Conservation (phyloP, 2,888 invertebrate genomes). For the Archips crataeganus region DNA sequence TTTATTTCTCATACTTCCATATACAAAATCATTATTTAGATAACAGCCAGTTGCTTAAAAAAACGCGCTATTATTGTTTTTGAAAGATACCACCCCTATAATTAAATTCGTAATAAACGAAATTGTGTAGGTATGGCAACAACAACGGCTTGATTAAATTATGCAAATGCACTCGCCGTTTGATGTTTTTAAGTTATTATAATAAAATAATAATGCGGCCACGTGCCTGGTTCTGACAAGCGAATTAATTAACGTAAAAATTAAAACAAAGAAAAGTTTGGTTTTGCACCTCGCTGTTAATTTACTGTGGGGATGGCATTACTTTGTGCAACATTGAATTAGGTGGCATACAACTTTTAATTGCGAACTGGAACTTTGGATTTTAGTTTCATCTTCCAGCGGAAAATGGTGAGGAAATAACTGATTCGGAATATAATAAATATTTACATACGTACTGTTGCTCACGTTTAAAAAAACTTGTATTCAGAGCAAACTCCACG, state of each 20-base stretch:
- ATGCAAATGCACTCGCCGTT: constrained; percentile 54
- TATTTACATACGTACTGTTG: too few species aligned
- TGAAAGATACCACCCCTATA: background rate
- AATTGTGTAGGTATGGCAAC: constrained; percentile 25
- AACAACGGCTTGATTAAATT: constrained; percentile 55
- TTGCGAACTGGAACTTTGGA: background rate
- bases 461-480: too few species aligned
- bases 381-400: background rate
- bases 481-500: too few species aligned
- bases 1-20: too few species aligned
- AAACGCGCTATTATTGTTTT: background rate
- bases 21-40: too few species aligned
- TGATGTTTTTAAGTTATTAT: constrained; percentile 59
- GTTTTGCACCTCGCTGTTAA: constrained; percentile 52
- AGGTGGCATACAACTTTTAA: constrained; percentile 3
- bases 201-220: constrained; percentile 58
- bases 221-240: constrained; percentile 54
- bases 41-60: background rate
- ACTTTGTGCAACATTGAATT: constrained; percentile 12
- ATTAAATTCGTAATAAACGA: constrained; percentile 30
- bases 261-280: constrained; percentile 61
- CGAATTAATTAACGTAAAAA: constrained; percentile 68
- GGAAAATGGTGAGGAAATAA: background rate
- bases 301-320: constrained; percentile 30
- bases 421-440: too few species aligned